Evolutionary conservation across 2,113 vertebrate genomes (phyloP), one percentile per base, ranked within the genome.

Genomic region (Bucco capensis): DNA sequence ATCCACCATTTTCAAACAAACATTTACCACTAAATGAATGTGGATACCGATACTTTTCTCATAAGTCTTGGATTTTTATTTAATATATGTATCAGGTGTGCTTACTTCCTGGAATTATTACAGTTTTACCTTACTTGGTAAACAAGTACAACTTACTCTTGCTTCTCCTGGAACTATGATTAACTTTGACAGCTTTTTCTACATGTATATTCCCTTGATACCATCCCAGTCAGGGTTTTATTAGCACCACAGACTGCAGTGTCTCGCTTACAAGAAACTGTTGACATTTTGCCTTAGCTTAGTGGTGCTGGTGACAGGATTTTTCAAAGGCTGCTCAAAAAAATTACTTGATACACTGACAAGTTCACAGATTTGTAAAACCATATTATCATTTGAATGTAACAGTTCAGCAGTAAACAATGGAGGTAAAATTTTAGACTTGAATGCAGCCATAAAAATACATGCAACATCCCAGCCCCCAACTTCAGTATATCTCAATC

Each of bases 291-390:
- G 1, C 51, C 57, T 74, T 54, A 74, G 33, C 28, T 64, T 77
- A 80, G 47, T 9, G 5, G 19, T 28, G 30, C 54, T 2, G 1
- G 18, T 70, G 73, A 88, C 64, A 86, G 53, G 19, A 74, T 44
- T 90, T 86, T 90, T 81, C 73, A 93, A 93, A 94, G 65, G 35
- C 35, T 42, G 57, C 46, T 96, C 51, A 93, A 56, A 50, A 80
- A 88, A 80, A 54, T 51, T 81, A 60, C 61, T 28, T 61, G 44
- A 86, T 51, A 49, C 8, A 17, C 23, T 64, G 76, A 21, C 15
- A 88, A 56, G 30, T 67, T 72, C 66, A 56, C n/a, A 27, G 46
- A 67, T 64, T 60, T 71, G 49, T 62, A 90, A 92, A 90, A 73
- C 44, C 14, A 2, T 50, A 64, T 86, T 65, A 80, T 30, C 37